Conservation (phyloP, 2,888 invertebrate genomes). For the Blastobasis adustella region DNA sequence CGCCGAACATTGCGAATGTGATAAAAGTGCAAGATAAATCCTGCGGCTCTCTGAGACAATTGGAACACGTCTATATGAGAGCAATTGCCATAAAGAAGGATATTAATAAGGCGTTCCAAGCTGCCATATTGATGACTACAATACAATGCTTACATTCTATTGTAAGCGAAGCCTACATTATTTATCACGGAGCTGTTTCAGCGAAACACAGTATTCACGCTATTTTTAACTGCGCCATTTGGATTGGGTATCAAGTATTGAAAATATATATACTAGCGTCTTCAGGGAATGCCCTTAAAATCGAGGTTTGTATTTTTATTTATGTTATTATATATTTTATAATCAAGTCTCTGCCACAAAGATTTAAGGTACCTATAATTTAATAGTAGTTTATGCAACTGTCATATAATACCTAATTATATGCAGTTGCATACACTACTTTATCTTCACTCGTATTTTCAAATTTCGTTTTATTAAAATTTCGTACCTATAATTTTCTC, state of each 20-base stretch:
- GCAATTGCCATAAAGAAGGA: conserved; percentile 35
- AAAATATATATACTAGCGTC: conserved; percentile 44
- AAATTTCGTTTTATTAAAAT: too few species aligned
- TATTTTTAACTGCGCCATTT: conserved; percentile 43
- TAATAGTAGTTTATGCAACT: too few species aligned
- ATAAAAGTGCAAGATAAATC: conserved; percentile 22
- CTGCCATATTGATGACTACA: conserved; percentile 38
- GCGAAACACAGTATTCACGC: conserved; percentile 30
- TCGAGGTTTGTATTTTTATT: conserved; percentile 29
- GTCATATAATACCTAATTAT: too few species aligned
- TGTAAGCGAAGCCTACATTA: conserved; percentile 49
- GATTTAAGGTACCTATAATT: too few species aligned
- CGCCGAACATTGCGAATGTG: conserved; percentile 15
- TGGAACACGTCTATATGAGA: conserved; percentile 40
- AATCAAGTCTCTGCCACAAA: too few species aligned
- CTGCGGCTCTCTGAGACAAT: conserved; percentile 28
- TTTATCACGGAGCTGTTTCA: conserved; percentile 43
- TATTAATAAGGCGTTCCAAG: conserved; percentile 46
- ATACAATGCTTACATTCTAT: conserved; percentile 54
- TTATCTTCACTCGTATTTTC: too few species aligned
- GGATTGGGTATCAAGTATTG: conserved; percentile 50
- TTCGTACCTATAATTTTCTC: too few species aligned
- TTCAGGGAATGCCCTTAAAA: conserved; percentile 39
- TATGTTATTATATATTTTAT: neutral
- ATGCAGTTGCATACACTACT: too few species aligned